Evolutionary conservation across 2,888 invertebrate genomes (phyloP), one percentile per base, ranked within the genome.

Genomic region (Tenthredo livida): DNA sequence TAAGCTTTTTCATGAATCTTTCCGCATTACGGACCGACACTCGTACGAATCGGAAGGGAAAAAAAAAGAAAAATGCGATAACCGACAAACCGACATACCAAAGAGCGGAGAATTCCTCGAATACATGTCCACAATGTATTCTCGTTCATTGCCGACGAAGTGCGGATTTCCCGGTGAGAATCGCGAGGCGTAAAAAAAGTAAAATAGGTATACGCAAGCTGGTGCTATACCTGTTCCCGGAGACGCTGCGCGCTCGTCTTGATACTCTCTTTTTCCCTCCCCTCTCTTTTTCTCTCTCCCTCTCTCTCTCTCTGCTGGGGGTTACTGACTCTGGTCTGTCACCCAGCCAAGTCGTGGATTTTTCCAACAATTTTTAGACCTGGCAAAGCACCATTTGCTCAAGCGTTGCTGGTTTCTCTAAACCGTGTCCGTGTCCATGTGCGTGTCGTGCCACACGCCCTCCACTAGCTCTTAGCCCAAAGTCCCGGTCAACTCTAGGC

Each of bases 291-390:
- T 15, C 15, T 43, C 61, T 40, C 33, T 10, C 50, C 15, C 29
- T 50, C 72, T 73, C 54, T 61, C 25, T 33, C 77, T n/a, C 67
- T 67, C 67, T 73, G 84, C 77, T 21, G 77, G 77, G 85, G 85
- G 85, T 85, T 82, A 85, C 72, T 85, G 85, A 85, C 85, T 70
- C 85, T 50, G 58, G n/a, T 47, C 40, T 85, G 85, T 82, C 85
- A 85, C 80, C 72, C 29, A 43, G 85, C 85, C 85, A 85, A 85
- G 70, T 85, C 82, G 80, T 43, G 82, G 70, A 82, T 82, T 85
- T 85, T 85, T 85, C 85, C 82, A 85, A 82, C 80, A 85, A 85
- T 85, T 85, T 85, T 85, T 85, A 85, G 85, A 85, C 77, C 82
- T 85, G 85, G 85, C 85, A 82, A 65, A 73, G 84, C 84, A 84